These are phyloP conservation scores for Nothoprocta pentlandii DNA, from an alignment of 2,113 vertebrate species.

Conservation along the genomic window DNA sequence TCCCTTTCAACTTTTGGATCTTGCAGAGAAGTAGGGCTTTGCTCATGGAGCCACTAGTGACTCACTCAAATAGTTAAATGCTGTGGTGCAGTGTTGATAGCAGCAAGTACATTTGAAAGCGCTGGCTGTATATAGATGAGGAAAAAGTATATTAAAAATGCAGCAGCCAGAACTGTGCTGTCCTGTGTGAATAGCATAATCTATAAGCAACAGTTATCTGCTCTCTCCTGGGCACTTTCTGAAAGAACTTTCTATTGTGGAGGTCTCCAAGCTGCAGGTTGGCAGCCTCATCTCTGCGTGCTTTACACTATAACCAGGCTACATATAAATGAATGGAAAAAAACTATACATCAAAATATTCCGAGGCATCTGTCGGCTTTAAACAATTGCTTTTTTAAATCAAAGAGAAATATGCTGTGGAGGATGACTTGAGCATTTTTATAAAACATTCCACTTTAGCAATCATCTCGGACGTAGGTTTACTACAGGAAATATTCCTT, in stretches of 20 bases:
- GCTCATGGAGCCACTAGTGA: neutral
- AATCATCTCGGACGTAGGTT: neutral
- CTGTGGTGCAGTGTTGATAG: neutral
- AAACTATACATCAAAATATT: neutral
- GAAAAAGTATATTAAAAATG: neutral
- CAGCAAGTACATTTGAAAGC: neutral
- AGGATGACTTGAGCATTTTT: neutral
- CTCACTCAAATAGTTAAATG: neutral
- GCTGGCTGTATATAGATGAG: neutral
- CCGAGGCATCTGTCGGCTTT: neutral
- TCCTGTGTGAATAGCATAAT: neutral
- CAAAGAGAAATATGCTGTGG: neutral
- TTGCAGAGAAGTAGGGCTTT: neutral
- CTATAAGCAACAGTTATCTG: neutral
- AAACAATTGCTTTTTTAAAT: neutral
- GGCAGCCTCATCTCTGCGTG: neutral
- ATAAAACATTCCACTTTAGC: neutral
- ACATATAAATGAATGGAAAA: accelerated
- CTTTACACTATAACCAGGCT: neutral
- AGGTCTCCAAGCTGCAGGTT: neutral
- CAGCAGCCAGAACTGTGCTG: neutral
- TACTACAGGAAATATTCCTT: neutral
- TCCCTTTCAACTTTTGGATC: neutral
- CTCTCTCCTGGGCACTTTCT: neutral
- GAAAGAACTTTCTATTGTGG: neutral